Conservation (phyloP, 2,797 vertebrate species). For the Malacoraja senta region DNA sequence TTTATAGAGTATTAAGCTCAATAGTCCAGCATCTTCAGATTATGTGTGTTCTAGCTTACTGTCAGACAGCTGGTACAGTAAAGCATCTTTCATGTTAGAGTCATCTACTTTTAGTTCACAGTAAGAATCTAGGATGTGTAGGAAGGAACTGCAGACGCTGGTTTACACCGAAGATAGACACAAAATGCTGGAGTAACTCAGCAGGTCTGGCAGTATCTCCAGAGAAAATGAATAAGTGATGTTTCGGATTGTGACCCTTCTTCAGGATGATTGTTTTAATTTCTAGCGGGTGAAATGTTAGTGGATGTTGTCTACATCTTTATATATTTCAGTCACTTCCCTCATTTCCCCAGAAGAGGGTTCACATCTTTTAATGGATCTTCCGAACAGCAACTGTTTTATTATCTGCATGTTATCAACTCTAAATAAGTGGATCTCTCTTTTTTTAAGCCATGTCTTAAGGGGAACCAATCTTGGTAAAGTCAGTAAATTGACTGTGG, state of each 20-base stretch:
- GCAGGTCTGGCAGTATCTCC: too few relatives aligned
- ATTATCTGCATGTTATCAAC: background rate
- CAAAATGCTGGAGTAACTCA: too few relatives aligned
- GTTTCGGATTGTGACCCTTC: too few relatives aligned
- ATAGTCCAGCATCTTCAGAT: background rate
- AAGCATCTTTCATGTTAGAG: background rate
- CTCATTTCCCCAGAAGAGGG: background rate
- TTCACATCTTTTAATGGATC: background rate
- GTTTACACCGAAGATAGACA: too few relatives aligned
- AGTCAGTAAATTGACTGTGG: background rate
- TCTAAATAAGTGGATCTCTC: background rate
- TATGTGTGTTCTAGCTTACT: background rate
- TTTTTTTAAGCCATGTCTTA: background rate
- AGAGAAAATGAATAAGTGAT: too few relatives aligned
- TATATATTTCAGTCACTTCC: background rate
- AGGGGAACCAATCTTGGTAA: background rate
- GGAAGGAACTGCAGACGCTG: background rate
- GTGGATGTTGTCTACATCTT: background rate
- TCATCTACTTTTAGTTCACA: background rate
- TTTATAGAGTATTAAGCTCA: background rate
- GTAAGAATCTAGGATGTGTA: background rate
- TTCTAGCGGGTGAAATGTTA: background rate
- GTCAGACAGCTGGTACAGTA: background rate
- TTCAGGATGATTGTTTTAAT: background rate
- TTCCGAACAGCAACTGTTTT: background rate